Conservation (phyloP, 2,113 vertebrate species). For the Struthidea cinerea region DNA sequence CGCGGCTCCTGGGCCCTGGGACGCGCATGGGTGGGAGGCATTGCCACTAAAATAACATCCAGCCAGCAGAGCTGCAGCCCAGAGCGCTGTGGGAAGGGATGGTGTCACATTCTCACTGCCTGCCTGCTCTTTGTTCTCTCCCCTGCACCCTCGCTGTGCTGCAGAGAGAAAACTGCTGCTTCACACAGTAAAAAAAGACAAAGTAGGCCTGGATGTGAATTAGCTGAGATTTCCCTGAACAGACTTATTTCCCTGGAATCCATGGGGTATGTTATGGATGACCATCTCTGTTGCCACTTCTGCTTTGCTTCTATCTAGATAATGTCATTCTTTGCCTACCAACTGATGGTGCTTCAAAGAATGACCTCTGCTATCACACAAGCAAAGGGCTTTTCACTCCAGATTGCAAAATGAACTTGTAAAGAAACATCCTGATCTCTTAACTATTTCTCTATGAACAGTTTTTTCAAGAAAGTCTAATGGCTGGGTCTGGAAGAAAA, state of each 20-base stretch:
- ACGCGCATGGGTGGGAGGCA: conserved; percentile 61
- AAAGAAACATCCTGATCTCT: not conserved
- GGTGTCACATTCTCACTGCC: conserved; percentile 23
- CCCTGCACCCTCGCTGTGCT: not conserved
- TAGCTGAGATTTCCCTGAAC: not conserved
- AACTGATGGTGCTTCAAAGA: not conserved
- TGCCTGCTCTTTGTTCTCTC: conserved; percentile 57
- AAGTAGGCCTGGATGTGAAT: not conserved
- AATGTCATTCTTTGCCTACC: not conserved
- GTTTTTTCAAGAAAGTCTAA: not conserved
- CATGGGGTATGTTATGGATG: not conserved
- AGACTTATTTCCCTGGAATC: not conserved
- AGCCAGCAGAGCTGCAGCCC: not conserved
- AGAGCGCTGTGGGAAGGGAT: conserved; percentile 38
- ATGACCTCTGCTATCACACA: not conserved
- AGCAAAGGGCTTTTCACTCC: not conserved
- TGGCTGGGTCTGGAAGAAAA: not conserved
- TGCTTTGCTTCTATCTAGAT: not conserved
- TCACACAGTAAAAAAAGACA: not conserved
- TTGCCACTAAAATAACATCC: conserved; percentile 58
- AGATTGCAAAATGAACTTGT: not conserved
- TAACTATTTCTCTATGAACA: not conserved
- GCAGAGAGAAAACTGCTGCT: not conserved
- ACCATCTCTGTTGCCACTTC: not conserved
- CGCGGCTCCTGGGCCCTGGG: conserved; percentile 48